A percentile compares a stretch with the other conserved stretches of the same genome.
phyloP scores from a whole-genome alignment of 2,113 vertebrate species.

The Struthidea cinerea region DNA sequence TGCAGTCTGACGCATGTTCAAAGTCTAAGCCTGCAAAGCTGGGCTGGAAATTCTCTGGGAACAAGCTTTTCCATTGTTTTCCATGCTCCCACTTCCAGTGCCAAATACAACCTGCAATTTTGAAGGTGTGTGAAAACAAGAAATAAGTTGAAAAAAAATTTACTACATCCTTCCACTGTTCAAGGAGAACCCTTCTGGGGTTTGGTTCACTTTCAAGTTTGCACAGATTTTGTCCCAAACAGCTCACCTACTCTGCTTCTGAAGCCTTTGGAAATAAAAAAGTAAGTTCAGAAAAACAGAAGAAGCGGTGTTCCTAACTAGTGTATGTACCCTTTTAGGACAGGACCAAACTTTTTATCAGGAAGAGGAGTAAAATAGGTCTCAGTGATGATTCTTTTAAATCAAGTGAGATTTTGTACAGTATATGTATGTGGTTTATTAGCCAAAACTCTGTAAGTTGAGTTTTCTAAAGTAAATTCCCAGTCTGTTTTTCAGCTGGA shows the following conservation, averaged over 20 bases:
- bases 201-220: constrained; percentile 3
- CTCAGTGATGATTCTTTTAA: constrained; percentile 55
- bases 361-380: constrained; percentile 46
- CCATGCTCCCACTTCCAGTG: neutral
- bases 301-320: constrained; percentile 10
- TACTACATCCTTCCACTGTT: neutral
- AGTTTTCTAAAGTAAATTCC: constrained; percentile 70
- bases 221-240: neutral
- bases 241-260: neutral
- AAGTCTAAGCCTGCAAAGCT: neutral
- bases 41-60: neutral
- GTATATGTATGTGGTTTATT: constrained; percentile 61
- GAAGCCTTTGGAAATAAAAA: constrained; percentile 33
- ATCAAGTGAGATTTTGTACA: constrained; percentile 52
- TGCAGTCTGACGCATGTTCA: neutral
- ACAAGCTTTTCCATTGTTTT: constrained; percentile 29
- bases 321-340: neutral
- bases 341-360: constrained; percentile 23
- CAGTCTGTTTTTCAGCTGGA: constrained; percentile 75
- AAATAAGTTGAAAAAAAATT: neutral
- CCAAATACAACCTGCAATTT: neutral
- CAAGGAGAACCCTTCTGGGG: neutral
- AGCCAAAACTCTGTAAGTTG: constrained; percentile 72
- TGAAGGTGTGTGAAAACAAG: constrained; percentile 25
- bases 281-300: constrained; percentile 36